Base-by-base conservation (phyloP, 2,888 invertebrate species). In the Adela reaumurella region DNA sequence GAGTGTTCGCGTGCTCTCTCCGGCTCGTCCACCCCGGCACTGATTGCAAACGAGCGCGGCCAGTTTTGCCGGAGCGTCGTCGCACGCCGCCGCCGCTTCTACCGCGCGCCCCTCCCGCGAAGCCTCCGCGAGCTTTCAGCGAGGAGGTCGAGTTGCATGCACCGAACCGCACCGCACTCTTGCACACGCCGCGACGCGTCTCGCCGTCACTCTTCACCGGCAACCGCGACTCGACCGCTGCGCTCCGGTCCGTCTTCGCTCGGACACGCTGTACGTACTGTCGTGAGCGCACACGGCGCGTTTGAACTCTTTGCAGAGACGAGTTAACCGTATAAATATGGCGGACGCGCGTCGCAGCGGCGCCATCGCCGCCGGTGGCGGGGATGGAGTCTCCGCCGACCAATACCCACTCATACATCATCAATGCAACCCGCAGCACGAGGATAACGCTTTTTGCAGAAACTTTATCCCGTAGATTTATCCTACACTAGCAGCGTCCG, bases 1-100 rank as follows among this genome's bases (percentile, higher is more conserved):
- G 35, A 35, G 35, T 35, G 35, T 35, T 19, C 67, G 67, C 78
- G 78, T 78, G 70, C 62, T 70, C 64, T 67, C 70, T 63, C 64
- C 66, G 76, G 76, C 78, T 72, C 78, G 78, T 77, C 76, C 74
- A 74, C 74, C 74, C 77, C 78, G 78, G 78, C 78, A 78, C 78
- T 78, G 76, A 74, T 35, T 35, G 35, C 35, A 14, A 35, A 14
- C n/a, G n/a, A n/a, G n/a, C 35, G 35, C 35, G 35, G 35, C 11
- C 35, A 35, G 35, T 35, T 35, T 35, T 14, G 8, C 35, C 35
- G 35, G 35, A 35, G 35, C 35, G 14, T 4, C 35, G 35, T 14
- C 11, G 8, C 71, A 74, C 72, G 70, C 61, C 62, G 62, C 63
- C 63, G 60, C 59, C 57, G 63, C 61, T 65, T 8, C 35, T 60